Evolutionary conservation across 2,113 vertebrate species (phyloP).

Genomic region (Entomyzon cyanotis): DNA sequence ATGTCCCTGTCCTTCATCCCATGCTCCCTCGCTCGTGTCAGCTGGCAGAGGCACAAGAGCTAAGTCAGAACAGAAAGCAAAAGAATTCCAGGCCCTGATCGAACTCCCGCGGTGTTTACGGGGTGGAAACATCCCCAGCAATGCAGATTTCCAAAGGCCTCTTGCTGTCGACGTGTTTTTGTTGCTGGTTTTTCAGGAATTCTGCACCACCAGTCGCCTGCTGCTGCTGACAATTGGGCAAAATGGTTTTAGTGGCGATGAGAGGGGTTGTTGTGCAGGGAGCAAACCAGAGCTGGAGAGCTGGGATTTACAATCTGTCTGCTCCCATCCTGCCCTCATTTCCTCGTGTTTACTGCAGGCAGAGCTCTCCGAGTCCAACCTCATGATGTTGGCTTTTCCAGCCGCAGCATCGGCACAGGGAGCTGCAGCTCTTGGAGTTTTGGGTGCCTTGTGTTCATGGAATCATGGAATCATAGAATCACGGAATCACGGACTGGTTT

Average conservation of each 20-base stretch:
- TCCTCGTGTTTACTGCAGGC: not conserved
- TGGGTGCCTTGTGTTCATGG: not conserved
- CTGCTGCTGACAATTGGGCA: slow-evolving; percentile 1
- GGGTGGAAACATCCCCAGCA: slow-evolving; percentile 56
- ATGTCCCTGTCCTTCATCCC: not conserved
- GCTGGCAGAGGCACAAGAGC: not conserved
- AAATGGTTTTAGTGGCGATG: not conserved
- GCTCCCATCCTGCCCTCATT: slow-evolving; percentile 1
- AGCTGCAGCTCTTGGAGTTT: not conserved
- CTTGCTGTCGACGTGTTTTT: not conserved
- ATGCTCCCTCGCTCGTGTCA: not conserved
- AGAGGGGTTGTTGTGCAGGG: not conserved
- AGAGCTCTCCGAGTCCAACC: not conserved
- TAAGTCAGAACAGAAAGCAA: slow-evolving; percentile 52
- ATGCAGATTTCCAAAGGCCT: slow-evolving; percentile 16
- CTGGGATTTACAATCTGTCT: not conserved
- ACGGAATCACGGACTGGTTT: not conserved
- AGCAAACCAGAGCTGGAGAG: not conserved
- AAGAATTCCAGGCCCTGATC: slow-evolving; percentile 5
- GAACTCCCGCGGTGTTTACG: slow-evolving; percentile 3
- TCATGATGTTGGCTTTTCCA: not conserved
- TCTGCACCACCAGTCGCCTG: not conserved
- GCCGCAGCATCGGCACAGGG: not conserved
- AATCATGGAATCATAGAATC: not conserved
- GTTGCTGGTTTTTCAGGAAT: slow-evolving; percentile 15